phyloP scores from a whole-genome alignment of 2,888 invertebrate genomes.

The Harpalus rubripes region DNA sequence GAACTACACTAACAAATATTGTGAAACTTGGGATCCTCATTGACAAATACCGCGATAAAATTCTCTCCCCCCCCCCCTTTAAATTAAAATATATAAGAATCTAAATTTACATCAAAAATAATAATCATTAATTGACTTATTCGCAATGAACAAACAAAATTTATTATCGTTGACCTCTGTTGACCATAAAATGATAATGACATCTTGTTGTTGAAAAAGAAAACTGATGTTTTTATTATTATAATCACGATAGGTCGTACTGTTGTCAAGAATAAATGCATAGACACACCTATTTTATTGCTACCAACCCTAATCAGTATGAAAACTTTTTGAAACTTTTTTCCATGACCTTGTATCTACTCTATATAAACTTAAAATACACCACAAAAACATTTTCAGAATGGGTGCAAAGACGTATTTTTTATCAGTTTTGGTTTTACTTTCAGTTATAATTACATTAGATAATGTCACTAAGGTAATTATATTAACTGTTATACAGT shows the following conservation, averaged over 20 bases:
- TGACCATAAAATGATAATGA: conserved; percentile 57
- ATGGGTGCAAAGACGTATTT: conserved; percentile 54
- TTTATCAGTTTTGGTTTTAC: conserved; percentile 43
- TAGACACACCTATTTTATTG: conserved; percentile 49
- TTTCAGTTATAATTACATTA: conserved; percentile 46
- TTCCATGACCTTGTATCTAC: conserved; percentile 45
- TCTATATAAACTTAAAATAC: conserved; percentile 55
- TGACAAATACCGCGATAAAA: conserved; percentile 45
- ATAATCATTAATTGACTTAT: conserved; percentile 61
- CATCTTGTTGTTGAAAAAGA: conserved; percentile 39
- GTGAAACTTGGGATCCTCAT: conserved; percentile 23
- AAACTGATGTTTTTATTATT: conserved; percentile 38
- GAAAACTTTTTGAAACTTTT: conserved; percentile 41
- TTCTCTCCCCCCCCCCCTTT: conserved; percentile 10
- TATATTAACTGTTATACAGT: no score
- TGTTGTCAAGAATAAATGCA: conserved; percentile 40
- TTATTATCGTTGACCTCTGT: conserved; percentile 59
- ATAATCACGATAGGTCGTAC: conserved; percentile 7
- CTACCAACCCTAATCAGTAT: background rate
- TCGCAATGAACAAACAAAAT: conserved; percentile 58
- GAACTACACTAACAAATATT: conserved; percentile 46
- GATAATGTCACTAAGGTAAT: conserved; percentile 41
- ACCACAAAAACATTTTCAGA: conserved; percentile 19
- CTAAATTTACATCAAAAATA: conserved; percentile 56
- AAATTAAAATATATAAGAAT: conserved; percentile 43